Percentiles rank a stretch among this genome's conserved stretches.
Evolutionary conservation across 2,113 vertebrate species (phyloP).

Genomic region (Dissostichus mawsoni): DNA sequence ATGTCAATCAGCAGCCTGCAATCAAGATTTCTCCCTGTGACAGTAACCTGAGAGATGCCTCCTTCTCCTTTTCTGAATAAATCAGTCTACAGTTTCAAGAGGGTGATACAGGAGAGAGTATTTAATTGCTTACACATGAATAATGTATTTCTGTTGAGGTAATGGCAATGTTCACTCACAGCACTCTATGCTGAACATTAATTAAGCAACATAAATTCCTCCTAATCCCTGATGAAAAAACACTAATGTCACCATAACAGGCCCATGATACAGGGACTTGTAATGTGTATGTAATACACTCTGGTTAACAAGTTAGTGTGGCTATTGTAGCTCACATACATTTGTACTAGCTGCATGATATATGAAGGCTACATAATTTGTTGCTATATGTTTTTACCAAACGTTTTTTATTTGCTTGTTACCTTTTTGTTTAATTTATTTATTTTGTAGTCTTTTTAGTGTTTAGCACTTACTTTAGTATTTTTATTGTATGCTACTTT

Average conservation of each 20-base stretch:
- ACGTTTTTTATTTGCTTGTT: no score
- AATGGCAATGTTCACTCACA: slow-evolving; percentile 78
- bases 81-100: slow-evolving; percentile 77
- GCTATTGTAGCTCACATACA: background rate
- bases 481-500: no score
- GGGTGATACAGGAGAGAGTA: slow-evolving; percentile 74
- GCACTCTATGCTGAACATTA: slow-evolving; percentile 80
- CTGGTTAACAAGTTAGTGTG: background rate
- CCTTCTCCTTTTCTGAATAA: slow-evolving; percentile 77
- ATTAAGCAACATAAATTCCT: slow-evolving; percentile 79
- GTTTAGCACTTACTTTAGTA: no score
- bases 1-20: slow-evolving; percentile 76
- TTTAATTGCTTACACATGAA: slow-evolving; percentile 81
- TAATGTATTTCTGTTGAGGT: slow-evolving; percentile 79
- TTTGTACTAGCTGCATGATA: no score
- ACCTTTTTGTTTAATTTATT: background rate
- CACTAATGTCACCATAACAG: slow-evolving; percentile 41
- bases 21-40: slow-evolving; percentile 75
- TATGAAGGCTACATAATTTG: no score
- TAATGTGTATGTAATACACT: background rate
- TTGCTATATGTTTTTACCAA: no score
- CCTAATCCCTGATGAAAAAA: slow-evolving; percentile 73
- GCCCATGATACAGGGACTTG: slow-evolving; percentile 16
- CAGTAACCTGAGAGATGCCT: slow-evolving; percentile 73
- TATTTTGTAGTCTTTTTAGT: background rate